Evolutionary conservation across 2,888 invertebrate genomes (phyloP).

Genomic region (Patella depressa): DNA sequence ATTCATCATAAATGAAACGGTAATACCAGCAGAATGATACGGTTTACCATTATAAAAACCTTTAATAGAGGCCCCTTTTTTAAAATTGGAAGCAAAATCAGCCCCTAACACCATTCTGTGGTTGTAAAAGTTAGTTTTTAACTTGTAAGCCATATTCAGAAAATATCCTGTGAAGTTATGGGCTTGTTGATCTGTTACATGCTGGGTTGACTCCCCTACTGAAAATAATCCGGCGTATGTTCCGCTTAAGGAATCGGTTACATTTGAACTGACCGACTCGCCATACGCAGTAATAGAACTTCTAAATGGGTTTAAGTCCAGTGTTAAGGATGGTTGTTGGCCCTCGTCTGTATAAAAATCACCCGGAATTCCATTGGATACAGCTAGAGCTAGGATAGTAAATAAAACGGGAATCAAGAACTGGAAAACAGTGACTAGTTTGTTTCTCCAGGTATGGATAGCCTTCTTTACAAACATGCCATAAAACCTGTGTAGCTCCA

Average conservation of each 20-base stretch:
- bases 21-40: slow-evolving; percentile 80
- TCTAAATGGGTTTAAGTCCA: slow-evolving; percentile 73
- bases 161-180: slow-evolving; percentile 30
- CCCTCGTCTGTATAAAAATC: slow-evolving; percentile 59
- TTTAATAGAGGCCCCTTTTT: slow-evolving; percentile 69
- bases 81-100: slow-evolving; percentile 66
- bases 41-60: slow-evolving; percentile 87
- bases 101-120: slow-evolving; percentile 66
- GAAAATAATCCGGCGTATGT: not conserved
- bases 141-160: slow-evolving; percentile 40
- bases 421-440: slow-evolving; percentile 74
- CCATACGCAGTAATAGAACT: slow-evolving; percentile 36
- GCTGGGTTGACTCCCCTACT: not conserved
- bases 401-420: slow-evolving; percentile 80
- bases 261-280: slow-evolving; percentile 24
- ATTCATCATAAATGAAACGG: slow-evolving; percentile 73
- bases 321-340: slow-evolving; percentile 75
- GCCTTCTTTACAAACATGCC: slow-evolving; percentile 80
- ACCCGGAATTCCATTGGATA: slow-evolving; percentile 70
- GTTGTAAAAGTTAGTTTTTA: slow-evolving; percentile 66
- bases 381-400: slow-evolving; percentile 77
- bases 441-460: slow-evolving; percentile 78
- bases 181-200: not conserved
- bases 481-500: slow-evolving; percentile 76
- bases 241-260: not conserved